phyloP scores from a whole-genome alignment of 2,113 vertebrate species.

The Nettapus auritus region DNA sequence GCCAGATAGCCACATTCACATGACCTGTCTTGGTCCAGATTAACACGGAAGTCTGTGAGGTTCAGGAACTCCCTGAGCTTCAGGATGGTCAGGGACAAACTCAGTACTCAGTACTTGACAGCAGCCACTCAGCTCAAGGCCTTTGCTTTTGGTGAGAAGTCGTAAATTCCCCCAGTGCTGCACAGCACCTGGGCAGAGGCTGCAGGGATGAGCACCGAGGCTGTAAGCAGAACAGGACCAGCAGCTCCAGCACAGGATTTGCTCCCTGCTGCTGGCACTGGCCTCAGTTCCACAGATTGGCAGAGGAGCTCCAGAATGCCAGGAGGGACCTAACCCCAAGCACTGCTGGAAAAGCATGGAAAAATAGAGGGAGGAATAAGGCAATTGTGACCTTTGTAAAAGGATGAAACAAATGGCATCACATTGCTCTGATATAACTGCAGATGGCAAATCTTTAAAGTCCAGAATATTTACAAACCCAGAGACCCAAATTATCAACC shows the following conservation, averaged over 20 bases:
- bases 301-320: not conserved
- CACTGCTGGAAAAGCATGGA: not conserved
- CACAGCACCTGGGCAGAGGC: not conserved
- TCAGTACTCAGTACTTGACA: not conserved
- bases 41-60: not conserved
- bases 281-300: not conserved
- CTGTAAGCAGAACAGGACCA: not conserved
- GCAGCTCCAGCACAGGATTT: not conserved
- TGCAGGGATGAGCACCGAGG: not conserved
- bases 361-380: not conserved
- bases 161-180: fast-evolving
- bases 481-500: not conserved
- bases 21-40: not conserved
- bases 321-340: not conserved
- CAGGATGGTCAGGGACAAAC: not conserved
- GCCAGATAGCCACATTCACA: not conserved
- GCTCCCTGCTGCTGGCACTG: not conserved
- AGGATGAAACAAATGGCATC: not conserved
- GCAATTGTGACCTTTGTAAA: not conserved
- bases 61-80: not conserved
- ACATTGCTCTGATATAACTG: fast-evolving
- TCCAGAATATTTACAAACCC: not conserved
- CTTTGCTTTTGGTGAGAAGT: not conserved
- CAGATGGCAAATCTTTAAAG: not conserved
- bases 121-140: not conserved